Evolutionary conservation across 2,113 vertebrate species (phyloP), one percentile per base, ranked within the genome.

Genomic region (Morone saxatilis): DNA sequence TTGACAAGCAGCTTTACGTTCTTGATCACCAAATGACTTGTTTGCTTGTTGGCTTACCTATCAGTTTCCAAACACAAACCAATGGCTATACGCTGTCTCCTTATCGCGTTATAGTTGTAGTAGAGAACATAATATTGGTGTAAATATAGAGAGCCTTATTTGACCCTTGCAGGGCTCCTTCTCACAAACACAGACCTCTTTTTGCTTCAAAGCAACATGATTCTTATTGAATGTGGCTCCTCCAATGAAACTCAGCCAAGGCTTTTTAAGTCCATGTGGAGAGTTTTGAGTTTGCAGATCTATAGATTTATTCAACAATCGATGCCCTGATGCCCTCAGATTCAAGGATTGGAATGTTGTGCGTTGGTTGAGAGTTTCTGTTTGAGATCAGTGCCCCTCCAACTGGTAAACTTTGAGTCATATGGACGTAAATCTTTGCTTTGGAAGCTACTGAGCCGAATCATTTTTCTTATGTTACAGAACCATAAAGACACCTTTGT

Each of bases 161-260:
- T 76, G 47, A 82, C 81, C 62, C 45, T 59, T 48, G 11, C 12
- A 40, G 17, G 14, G 50, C 17, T 70, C 69, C 51, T 22, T 57
- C 66, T 72, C 43, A 25, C 20, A 59, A 80, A 80, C 25, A 14
- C 25, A 48, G 65, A 53, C 13, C 41, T 66, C 5, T 74, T 76
- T 75, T 61, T 3, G 14, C 56, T 76, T 78, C 17, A 73, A 76
- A 84, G 71, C 75, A 70, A 54, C 60, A 38, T 67, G 75, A 88
- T 50, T 36, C 57, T 75, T 67, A 91, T 83, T 86, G 62, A 62
- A 71, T 50, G 59, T 77, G 86, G 76, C 76, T 84, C 48, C 22
- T 61, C 12, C 62, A 67, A 70, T 72, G 53, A 57, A 83, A 80
- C 36, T 80, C 62, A 82, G 43, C 76, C 75, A 68, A 74, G 9